Evolutionary conservation across 2,113 vertebrate species (phyloP), one percentile per base, ranked within the genome.

Genomic region (Cyprinodon brontotheroides): DNA sequence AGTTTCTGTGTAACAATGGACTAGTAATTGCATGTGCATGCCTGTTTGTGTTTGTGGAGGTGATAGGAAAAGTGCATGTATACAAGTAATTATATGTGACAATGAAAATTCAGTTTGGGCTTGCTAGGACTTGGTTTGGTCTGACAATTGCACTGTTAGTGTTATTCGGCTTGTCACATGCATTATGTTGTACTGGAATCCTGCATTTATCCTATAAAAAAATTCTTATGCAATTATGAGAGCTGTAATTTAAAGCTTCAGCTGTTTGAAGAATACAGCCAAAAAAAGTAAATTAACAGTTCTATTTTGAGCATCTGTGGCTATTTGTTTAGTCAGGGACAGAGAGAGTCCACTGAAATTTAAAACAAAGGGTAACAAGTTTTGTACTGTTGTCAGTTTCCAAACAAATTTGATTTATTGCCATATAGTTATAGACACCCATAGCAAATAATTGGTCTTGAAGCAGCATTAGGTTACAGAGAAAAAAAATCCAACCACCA

Each of bases 101-200:
- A 68, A 60, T n/a, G 29, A 69, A 57, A 78, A 72, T 77, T 76
- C 37, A 29, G 39, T 3, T 0, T 20, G 65, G 53, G 39, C 71
- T 70, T 74, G 61, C 63, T 20, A 1, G 41, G 29, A 29, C 29
- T 29, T 29, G 29, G 29, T 29, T 29, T 29, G 29, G 47, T 5
- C 4, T 73, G 60, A 74, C 77, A 75, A 65, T 50, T 45, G 53
- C 29, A 29, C 43, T 68, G 73, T 71, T 74, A 62, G 70, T 65
- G 60, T 64, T 62, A 82, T 72, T 73, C 15, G 66, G 40, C 81
- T 76, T 81, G 77, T 81, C 82, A 80, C 64, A 71, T 83, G 78
- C 73, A 65, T 74, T 77, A 68, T 2, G 40, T 43, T 5, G 67
- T 68, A 64, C 41, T 45, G 72, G 68, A 84, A 71, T 3, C n/a